Base-by-base conservation (phyloP, 2,888 invertebrate species). In the Pterostichus madidus region DNA sequence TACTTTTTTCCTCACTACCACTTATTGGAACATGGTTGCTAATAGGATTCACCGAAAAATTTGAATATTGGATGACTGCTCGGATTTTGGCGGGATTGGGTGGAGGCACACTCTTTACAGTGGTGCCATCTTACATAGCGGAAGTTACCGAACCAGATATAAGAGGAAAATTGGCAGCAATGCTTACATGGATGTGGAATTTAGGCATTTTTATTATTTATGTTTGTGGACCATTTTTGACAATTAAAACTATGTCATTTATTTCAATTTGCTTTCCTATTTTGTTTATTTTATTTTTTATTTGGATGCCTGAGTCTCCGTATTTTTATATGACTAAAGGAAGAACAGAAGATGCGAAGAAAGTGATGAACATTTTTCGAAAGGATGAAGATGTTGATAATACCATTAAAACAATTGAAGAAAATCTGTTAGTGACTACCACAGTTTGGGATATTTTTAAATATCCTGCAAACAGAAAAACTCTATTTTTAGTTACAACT, bases 11-110 rank as follows among this genome's bases (percentile, higher is more conserved):
- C n/a, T 93, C 93, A 0, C 86, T 93, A 5, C 93, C 94, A 0
- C 91, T 93, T 85, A 92, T 93, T 84, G 80, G 92, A 44, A 92
- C 93, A 84, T 94, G 94, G 94, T 88, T 94, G 32, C 88, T 93
- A 85, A 91, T 94, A 85, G 92, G 93, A 84, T 87, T 91, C 31
- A 93, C 93, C 46, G 90, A 91, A 83, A 92, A 92, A 3, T 91
- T 93, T 0, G 88, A 90, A 39, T 86, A 92, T 46, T 90, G 94
- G 5, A 93, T 93, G 88, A 90, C 91, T 1, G 88, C 88, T 5
- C 85, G 89, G 78, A 87, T 93, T 89, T 91, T 94, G 87, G 93
- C 93, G 35, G 94, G 94, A 0, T 88, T 94, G 11, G 93, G 93
- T 0, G 93, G 86, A 84, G 89, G 89, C 0, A 83, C 89, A 8